Percentiles rank a stretch among this genome's conserved stretches.
These are phyloP conservation scores for Malurus melanocephalus DNA, from an alignment of 2,113 vertebrate species.

Conservation along the genomic window DNA sequence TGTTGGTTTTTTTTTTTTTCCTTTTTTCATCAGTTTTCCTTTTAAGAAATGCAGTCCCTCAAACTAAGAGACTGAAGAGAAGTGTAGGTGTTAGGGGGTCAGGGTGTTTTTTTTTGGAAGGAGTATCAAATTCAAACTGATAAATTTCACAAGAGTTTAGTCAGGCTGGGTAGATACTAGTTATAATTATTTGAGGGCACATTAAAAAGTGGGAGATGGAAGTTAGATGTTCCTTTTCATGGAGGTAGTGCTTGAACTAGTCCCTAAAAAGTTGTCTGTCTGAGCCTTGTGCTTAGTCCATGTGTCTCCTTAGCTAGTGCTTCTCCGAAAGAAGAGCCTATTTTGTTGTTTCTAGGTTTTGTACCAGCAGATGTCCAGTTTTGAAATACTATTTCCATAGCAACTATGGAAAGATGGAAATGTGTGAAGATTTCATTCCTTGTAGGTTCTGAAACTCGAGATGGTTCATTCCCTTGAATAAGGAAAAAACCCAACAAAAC, in stretches of 20 bases:
- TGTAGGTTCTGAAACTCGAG: not conserved
- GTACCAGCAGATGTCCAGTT: not conserved
- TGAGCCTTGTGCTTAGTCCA: not conserved
- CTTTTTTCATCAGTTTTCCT: not conserved
- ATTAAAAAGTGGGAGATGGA: not conserved
- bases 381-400: conserved; percentile 27
- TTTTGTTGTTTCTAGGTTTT: not conserved
- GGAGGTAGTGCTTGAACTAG: not conserved
- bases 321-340: not conserved
- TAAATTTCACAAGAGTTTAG: not conserved
- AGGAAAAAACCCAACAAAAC: not conserved
- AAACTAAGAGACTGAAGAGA: not conserved
- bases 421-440: not conserved
- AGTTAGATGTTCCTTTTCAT: not conserved
- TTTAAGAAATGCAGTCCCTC: not conserved
- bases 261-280: not conserved
- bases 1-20: not conserved
- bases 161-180: not conserved
- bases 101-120: not conserved
- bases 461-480: not conserved
- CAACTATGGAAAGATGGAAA: not conserved
- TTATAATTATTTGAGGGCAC: not conserved
- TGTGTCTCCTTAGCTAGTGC: not conserved
- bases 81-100: rapidly evolving
- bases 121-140: not conserved